phyloP scores from a whole-genome alignment of 2,797 vertebrate genomes.

The Poeciliopsis infans region DNA sequence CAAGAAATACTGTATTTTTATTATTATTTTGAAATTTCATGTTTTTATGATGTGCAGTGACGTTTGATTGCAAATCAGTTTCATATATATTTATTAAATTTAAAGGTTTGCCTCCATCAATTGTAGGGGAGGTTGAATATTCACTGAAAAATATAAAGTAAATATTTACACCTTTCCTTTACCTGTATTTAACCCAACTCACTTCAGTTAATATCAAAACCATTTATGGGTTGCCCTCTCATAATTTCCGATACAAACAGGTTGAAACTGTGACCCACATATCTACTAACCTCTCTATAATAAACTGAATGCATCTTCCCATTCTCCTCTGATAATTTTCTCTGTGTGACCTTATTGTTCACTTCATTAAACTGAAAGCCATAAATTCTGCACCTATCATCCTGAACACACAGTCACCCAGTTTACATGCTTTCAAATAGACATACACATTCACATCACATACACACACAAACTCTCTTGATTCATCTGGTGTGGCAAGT shows the following conservation, averaged over 20 bases:
- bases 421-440: conserved; percentile 24
- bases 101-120: not conserved
- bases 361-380: conserved; percentile 65
- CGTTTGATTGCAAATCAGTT: not conserved
- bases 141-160: not conserved
- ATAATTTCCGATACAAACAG: not conserved
- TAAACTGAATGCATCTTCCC: conserved; percentile 1
- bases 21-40: not conserved
- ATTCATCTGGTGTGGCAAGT: conserved; percentile 51
- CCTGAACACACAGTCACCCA: conserved; percentile 21
- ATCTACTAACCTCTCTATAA: not conserved
- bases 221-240: not conserved
- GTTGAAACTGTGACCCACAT: not conserved
- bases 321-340: conserved; percentile 48
- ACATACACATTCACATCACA: not conserved
- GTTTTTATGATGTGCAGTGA: not conserved
- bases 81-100: not conserved
- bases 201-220: not conserved
- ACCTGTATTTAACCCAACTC: not conserved
- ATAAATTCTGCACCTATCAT: conserved; percentile 39
- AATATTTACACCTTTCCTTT: too few species aligned
- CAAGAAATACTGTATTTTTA: not conserved
- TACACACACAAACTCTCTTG: conserved; percentile 20
- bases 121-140: not conserved
- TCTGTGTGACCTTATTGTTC: conserved; percentile 61